Base-by-base conservation (phyloP, 1,140 invertebrate species). In the Myzus persicae region DNA sequence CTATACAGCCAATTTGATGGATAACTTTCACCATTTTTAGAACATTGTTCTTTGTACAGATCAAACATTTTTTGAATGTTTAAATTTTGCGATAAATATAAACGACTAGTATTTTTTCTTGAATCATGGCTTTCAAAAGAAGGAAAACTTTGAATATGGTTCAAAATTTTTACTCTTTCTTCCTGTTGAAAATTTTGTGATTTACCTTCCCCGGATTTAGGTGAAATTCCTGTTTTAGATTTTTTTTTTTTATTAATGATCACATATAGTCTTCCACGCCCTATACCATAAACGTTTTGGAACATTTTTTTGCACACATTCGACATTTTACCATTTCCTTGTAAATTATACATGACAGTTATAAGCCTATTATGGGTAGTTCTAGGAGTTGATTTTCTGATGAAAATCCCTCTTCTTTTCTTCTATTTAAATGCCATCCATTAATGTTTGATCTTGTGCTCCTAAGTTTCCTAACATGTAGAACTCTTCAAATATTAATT, bases 121-220 rank as follows among this genome's bases (percentile, higher is more conserved):
- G 81, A 36, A 40, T 82, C 40, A 6, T 82, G 81, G 36, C 81
- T 36, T 38, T 82, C 81, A 22, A 38, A 36, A 38, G 36, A 18
- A 38, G 81, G 38, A 82, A 82, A 82, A 82, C 81, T 82, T 81
- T 81, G 11, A 36, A 81, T 81, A 81, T 81, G 67, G 36, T 81
- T 36, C 67, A 81, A 81, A 6, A 81, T 81, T 36, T 36, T n/a
- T 81, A 36, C 18, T 81, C 67, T 81, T 81, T 36, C n/a, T 81
- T 81, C n/a, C n/a, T 36, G n/a, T 81, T 81, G 18, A 18, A 36
- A 81, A 36, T 14, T 81, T 81, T 81, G 67, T 36, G n/a, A 81
- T n/a, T 36, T 81, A 31, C 67, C 67, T 81, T 36, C 36, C 5
- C 67, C 67, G 36, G 67, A 81, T 81, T 81, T 36, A 36, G 67